These are phyloP conservation scores for Troides helena DNA, from an alignment of 2,888 invertebrate genomes.

Conservation along the genomic window DNA sequence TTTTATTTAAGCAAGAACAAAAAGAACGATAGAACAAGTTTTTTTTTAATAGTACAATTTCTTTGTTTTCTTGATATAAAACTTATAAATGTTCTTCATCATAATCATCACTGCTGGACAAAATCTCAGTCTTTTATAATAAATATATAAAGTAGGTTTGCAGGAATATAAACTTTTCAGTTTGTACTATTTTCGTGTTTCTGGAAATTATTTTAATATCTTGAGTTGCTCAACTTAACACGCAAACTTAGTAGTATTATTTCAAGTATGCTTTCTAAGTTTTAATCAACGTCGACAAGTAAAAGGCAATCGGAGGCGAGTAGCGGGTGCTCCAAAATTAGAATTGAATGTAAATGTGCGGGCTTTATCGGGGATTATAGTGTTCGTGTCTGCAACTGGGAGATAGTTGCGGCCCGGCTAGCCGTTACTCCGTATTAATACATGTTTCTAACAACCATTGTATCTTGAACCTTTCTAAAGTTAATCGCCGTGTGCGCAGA, in stretches of 20 bases:
- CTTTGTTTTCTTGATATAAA: too few relatives aligned
- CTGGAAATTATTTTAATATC: neutral
- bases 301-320: conserved; percentile 73
- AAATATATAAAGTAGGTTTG: too few relatives aligned
- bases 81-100: too few relatives aligned
- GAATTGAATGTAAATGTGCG: conserved; percentile 82
- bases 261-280: conserved; percentile 38
- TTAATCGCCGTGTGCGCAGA: neutral
- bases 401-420: conserved; percentile 72
- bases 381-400: conserved; percentile 74
- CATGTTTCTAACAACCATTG: conserved; percentile 47
- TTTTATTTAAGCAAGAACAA: conserved; percentile 11
- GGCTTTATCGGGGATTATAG: conserved; percentile 82
- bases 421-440: conserved; percentile 61
- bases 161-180: neutral
- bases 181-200: neutral
- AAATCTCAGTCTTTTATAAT: too few relatives aligned
- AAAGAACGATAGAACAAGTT: neutral
- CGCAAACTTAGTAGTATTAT: neutral
- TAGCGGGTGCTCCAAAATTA: conserved; percentile 74
- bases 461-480: conserved; percentile 31
- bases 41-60: neutral
- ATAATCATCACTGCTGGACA: too few relatives aligned
- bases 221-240: neutral
- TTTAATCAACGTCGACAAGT: conserved; percentile 74